Base-by-base conservation (phyloP, 2,797 vertebrate species). In the Pampus argenteus region DNA sequence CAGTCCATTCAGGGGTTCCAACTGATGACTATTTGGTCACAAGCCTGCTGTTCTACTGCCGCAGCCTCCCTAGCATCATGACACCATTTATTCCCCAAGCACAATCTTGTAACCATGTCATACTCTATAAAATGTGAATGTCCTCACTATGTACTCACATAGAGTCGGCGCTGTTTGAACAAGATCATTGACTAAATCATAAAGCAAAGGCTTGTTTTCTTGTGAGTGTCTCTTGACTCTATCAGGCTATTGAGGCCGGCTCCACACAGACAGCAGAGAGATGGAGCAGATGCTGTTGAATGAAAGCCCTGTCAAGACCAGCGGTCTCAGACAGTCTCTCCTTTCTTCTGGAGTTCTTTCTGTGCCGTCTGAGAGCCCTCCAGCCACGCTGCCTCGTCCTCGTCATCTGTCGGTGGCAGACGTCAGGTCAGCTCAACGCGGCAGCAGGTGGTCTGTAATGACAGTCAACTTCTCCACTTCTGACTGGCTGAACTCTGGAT, bases 341-440 rank as follows among this genome's bases (percentile, higher is more conserved):
- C 81, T 88, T 91, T 91, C 83, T 89, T 89, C 71, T 79, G 63
- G 23, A 40, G 78, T 14, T 14, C 59, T 72, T 66, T 79, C 78
- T 76, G 57, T 36, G 76, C 44, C 63, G 23, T 72, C 68, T 63
- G 79, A 86, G 79, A 85, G 83, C 85, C 87, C 88, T 90, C 63
- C 68, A 90, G 90, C 87, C 61, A 82, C 57, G 22, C 80, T 25
- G 70, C 56, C 78, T 78, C 75, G 70, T 84, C 74, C 76, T 77
- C 81, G 31, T 92, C 88, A 91, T 93, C 88, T 91, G 91, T 82
- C 78, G 38, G 66, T 86, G 80, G 84, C 84, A 91, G 85, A 85
- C 84, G 57, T 66, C 73, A 87, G 85, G 81, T 82, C 88, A 61
- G 73, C 85, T 73, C 79, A 57, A 40, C 82, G 76, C 77, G 78